Evolutionary conservation across 2,888 invertebrate species (phyloP).

Genomic region (Drosophila histrio): DNA sequence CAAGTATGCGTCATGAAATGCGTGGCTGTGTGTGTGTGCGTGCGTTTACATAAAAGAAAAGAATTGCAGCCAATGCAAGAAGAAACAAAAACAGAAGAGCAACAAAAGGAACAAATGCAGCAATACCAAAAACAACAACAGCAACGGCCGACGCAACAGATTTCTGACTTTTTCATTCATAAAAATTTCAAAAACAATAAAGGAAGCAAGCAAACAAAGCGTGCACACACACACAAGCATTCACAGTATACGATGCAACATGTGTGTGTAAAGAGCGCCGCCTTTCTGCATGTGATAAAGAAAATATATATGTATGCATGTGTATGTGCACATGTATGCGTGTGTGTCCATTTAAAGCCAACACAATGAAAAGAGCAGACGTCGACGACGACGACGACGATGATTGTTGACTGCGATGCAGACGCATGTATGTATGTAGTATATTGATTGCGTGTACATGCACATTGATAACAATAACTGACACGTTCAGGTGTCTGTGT

Average conservation of each 20-base stretch:
- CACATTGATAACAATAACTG: conserved; percentile 46
- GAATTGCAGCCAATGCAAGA: conserved; percentile 21
- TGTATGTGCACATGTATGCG: background rate
- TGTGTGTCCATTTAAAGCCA: conserved; percentile 17
- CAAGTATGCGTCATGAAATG: conserved; percentile 26
- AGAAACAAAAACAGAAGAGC: background rate
- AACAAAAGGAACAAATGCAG: conserved; percentile 16
- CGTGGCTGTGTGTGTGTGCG: background rate
- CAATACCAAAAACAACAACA: conserved; percentile 7
- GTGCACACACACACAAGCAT: background rate
- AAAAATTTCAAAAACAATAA: conserved; percentile 55
- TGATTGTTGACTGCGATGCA: conserved; percentile 21
- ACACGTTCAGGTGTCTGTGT: conserved; percentile 18
- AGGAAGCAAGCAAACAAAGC: conserved; percentile 33
- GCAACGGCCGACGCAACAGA: conserved; percentile 42
- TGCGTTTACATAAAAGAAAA: background rate
- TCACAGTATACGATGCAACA: conserved; percentile 7
- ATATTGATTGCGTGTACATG: conserved; percentile 21
- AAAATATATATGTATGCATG: background rate
- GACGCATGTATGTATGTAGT: conserved; percentile 2
- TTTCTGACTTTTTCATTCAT: conserved; percentile 72
- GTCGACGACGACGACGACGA: conserved; percentile 1
- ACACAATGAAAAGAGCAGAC: conserved; percentile 10
- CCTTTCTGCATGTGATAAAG: conserved; percentile 5
- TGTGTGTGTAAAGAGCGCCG: conserved; percentile 5